Conservation (phyloP, 2,797 vertebrate genomes). For the Parauchenoglanis ngamensis region DNA sequence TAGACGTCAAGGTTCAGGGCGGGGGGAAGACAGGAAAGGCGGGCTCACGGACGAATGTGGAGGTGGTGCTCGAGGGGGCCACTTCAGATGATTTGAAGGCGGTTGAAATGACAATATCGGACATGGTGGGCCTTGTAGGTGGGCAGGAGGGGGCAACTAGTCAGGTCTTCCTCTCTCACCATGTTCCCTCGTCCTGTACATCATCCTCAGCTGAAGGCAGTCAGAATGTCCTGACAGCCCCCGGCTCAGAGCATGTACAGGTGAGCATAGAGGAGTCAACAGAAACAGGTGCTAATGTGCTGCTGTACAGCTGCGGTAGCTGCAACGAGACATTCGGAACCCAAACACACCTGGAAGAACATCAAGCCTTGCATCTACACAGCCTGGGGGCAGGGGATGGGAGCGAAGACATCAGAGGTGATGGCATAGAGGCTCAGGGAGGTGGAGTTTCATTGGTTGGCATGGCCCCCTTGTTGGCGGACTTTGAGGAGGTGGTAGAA, state of each 20-base stretch:
- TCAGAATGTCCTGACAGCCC: slow-evolving; percentile 62
- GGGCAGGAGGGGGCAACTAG: slow-evolving; percentile 73
- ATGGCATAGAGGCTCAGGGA: slow-evolving; percentile 61
- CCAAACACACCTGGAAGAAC: slow-evolving; percentile 81
- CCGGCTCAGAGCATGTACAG: slow-evolving; percentile 75
- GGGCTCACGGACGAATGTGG: slow-evolving; percentile 45
- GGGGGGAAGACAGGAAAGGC: slow-evolving; percentile 49
- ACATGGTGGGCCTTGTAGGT: slow-evolving; percentile 79
- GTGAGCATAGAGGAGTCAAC: slow-evolving; percentile 69
- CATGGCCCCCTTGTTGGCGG: slow-evolving; percentile 76
- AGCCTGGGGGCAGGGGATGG: slow-evolving; percentile 56
- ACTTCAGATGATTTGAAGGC: slow-evolving; percentile 72
- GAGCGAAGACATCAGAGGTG: slow-evolving; percentile 52
- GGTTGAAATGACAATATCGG: slow-evolving; percentile 72
- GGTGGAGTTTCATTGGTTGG: slow-evolving; percentile 74
- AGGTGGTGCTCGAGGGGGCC: slow-evolving; percentile 68
- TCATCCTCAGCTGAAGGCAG: slow-evolving; percentile 62
- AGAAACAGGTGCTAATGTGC: slow-evolving; percentile 76
- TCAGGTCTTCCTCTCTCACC: slow-evolving; percentile 75
- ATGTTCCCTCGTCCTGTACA: slow-evolving; percentile 39
- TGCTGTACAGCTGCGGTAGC: slow-evolving; percentile 83
- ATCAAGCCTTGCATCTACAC: slow-evolving; percentile 78
- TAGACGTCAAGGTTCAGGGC: slow-evolving; percentile 66
- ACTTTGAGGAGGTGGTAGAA: slow-evolving; percentile 83
- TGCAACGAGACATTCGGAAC: slow-evolving; percentile 86